These are phyloP conservation scores for Trissolcus japonicus DNA, from an alignment of 2,888 invertebrate genomes.

Conservation along the genomic window DNA sequence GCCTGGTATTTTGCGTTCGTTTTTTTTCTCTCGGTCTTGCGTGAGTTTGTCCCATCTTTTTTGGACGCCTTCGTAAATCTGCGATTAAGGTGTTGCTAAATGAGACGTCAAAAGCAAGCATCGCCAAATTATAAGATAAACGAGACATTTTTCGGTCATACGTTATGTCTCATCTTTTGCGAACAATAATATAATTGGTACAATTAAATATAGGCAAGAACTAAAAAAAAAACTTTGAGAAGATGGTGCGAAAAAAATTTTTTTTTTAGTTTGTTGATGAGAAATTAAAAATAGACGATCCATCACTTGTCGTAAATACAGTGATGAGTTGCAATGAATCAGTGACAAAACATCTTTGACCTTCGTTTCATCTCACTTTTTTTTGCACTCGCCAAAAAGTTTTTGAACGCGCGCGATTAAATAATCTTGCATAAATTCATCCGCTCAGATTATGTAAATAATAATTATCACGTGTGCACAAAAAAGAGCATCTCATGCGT, in stretches of 20 bases:
- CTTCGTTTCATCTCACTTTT: constrained; percentile 21
- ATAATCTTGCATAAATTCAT: constrained; percentile 22
- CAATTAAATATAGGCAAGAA: no score
- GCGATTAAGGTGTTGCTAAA: constrained; percentile 71
- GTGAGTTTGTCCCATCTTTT: constrained; percentile 51
- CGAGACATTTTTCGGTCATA: constrained; percentile 46
- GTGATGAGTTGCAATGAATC: constrained; percentile 7
- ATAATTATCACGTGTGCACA: constrained; percentile 5
- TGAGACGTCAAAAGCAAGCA: constrained; percentile 65
- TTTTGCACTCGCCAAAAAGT: constrained; percentile 10
- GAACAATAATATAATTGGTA: constrained; percentile 1
- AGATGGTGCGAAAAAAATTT: no score
- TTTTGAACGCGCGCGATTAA: constrained; percentile 23
- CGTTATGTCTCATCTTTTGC: constrained; percentile 9
- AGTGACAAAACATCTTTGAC: constrained; percentile 4
- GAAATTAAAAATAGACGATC: not conserved
- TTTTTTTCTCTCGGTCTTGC: constrained; percentile 34
- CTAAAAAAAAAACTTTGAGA: no score
- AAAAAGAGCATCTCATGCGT: constrained; percentile 9
- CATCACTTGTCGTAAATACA: not conserved
- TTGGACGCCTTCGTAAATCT: constrained; percentile 68
- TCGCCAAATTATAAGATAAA: constrained; percentile 54
- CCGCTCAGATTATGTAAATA: constrained; percentile 29
- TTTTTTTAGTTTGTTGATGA: no score
- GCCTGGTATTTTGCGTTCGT: constrained; percentile 34